Conservation (phyloP, 2,113 vertebrate species). For the Trogon surrucura region DNA sequence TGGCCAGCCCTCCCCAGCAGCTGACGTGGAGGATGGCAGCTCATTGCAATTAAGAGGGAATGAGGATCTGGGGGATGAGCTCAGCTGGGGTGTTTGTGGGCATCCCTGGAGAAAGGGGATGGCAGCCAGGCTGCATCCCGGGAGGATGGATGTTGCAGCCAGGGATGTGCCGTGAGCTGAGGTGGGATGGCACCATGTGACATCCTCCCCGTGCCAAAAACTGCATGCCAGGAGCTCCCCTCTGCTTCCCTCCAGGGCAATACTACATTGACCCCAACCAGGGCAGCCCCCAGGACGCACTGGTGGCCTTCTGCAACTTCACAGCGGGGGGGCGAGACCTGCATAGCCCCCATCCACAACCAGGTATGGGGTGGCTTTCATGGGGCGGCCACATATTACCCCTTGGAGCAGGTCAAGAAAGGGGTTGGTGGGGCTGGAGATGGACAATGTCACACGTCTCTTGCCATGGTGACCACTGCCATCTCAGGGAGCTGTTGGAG, state of each 20-base stretch:
- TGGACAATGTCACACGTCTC: fast-evolving
- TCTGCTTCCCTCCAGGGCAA: constrained; percentile 75
- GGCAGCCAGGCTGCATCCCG: neutral
- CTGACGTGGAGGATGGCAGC: fast-evolving
- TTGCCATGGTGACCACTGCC: fast-evolving
- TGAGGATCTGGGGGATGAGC: neutral
- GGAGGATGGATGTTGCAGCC: neutral
- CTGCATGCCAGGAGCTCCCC: neutral
- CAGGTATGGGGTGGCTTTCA: constrained; percentile 69
- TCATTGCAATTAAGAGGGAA: neutral
- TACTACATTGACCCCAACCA: constrained; percentile 94
- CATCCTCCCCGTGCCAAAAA: neutral
- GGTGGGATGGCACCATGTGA: fast-evolving
- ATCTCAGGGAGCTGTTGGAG: neutral
- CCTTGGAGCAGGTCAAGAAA: fast-evolving
- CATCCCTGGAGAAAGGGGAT: fast-evolving
- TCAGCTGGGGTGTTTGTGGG: neutral
- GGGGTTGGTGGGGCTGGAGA: neutral
- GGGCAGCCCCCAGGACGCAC: constrained; percentile 82
- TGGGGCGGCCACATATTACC: neutral
- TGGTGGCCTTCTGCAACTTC: constrained; percentile 89
- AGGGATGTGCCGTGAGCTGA: neutral
- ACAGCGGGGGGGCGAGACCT: constrained; percentile 83
- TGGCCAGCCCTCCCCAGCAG: fast-evolving
- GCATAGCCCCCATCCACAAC: constrained; percentile 77